A percentile compares a stretch with the other conserved stretches of the same genome.
These are phyloP conservation scores for Rhagoletis pomonella DNA, from an alignment of 1,140 invertebrate genomes.

Conservation along the genomic window DNA sequence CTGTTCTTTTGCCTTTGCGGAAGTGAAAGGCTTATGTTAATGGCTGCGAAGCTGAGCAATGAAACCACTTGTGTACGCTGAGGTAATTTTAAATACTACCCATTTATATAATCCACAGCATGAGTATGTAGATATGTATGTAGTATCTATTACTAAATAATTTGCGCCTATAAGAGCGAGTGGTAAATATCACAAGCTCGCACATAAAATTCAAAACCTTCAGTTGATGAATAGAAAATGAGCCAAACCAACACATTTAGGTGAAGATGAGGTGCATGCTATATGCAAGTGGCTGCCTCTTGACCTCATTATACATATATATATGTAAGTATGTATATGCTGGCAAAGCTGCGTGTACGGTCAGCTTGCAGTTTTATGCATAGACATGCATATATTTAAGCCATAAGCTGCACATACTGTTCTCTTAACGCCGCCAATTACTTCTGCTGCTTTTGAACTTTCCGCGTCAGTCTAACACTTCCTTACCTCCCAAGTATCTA, in stretches of 20 bases:
- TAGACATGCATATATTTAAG: too few species aligned
- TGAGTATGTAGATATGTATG: background rate
- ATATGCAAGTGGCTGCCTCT: too few species aligned
- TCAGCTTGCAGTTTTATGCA: too few species aligned
- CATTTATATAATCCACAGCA: background rate
- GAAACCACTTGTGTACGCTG: constrained; percentile 5
- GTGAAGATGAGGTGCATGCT: background rate
- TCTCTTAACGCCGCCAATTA: too few species aligned
- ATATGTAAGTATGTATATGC: too few species aligned
- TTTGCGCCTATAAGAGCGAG: background rate
- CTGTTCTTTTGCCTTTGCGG: background rate
- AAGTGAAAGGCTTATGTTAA: constrained; percentile 41
- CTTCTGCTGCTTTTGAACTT: too few species aligned
- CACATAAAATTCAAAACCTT: constrained; percentile 20
- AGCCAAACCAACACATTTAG: background rate
- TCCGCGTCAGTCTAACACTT: too few species aligned
- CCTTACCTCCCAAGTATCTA: too few species aligned
- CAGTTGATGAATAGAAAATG: background rate
- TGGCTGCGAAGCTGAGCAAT: background rate
- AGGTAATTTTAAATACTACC: background rate
- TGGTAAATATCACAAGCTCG: background rate
- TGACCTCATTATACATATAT: too few species aligned
- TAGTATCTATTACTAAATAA: background rate
- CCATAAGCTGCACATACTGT: too few species aligned
- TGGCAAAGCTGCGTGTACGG: too few species aligned